Percentiles rank a stretch among this genome's conserved stretches.
Conservation (phyloP, 2,888 invertebrate genomes). For the Pyralis farinalis region DNA sequence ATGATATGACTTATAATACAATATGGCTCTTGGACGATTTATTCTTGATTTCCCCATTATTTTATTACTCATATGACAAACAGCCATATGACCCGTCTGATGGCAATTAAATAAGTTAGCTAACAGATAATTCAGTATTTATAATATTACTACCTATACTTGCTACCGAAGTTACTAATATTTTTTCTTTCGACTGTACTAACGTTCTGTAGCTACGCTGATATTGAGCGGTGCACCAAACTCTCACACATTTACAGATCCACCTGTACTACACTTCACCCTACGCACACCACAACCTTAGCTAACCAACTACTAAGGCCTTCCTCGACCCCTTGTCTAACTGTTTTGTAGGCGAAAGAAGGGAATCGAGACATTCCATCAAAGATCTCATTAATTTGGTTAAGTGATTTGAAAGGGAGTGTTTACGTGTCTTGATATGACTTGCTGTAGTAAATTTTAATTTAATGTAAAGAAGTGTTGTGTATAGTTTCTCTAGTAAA, state of each 20-base stretch:
- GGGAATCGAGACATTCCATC: conserved; percentile 23
- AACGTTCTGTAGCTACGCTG: conserved; percentile 24
- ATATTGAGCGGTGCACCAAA: conserved; percentile 38
- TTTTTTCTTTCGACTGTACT: conserved; percentile 23
- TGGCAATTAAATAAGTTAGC: too few species aligned
- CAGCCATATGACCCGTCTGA: too few species aligned
- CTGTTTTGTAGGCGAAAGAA: conserved; percentile 20
- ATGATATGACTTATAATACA: too few species aligned
- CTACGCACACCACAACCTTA: conserved; percentile 38
- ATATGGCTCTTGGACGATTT: too few species aligned
- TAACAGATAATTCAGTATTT: too few species aligned
- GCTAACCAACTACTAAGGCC: conserved; percentile 32
- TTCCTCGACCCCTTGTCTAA: conserved; percentile 20
- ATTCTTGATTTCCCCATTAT: too few species aligned
- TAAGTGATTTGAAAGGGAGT: conserved; percentile 26
- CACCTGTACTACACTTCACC: conserved; percentile 42
- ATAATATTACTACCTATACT: too few species aligned
- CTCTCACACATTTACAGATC: conserved; percentile 35
- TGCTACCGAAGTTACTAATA: conserved; percentile 16
- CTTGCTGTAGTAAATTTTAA: conserved; percentile 20
- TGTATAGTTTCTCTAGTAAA: conserved; percentile 9
- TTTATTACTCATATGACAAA: too few species aligned
- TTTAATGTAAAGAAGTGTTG: conserved; percentile 10
- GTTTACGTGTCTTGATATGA: conserved; percentile 37
- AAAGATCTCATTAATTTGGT: conserved; percentile 35